Percentiles rank a stretch among this genome's conserved stretches.
phyloP scores from a whole-genome alignment of 1,140 invertebrate species.

The Dreissena rostriformis region DNA sequence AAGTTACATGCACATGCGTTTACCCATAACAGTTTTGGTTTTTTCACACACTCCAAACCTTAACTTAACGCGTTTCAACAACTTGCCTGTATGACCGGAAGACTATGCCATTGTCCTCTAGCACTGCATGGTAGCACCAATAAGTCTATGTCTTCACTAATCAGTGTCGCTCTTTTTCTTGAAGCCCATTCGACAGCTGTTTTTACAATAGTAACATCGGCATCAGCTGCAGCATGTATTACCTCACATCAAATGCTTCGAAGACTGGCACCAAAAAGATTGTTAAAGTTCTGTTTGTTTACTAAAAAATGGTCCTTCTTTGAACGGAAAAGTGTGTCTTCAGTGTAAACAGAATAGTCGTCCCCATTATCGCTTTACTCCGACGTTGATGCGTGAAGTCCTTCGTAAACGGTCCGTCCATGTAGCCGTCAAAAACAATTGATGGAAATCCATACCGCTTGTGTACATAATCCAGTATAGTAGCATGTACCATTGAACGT shows the following conservation, averaged over 20 bases:
- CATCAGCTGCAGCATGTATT: constrained; percentile 17
- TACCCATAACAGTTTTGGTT: not conserved
- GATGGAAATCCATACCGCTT: not conserved
- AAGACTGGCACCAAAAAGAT: not conserved
- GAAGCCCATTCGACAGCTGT: not conserved
- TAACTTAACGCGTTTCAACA: constrained; percentile 6
- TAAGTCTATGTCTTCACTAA: constrained; percentile 39
- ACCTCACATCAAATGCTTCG: not conserved
- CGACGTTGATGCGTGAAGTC: constrained; percentile 15
- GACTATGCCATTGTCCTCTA: not conserved
- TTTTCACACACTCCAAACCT: constrained; percentile 24
- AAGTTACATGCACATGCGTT: not conserved
- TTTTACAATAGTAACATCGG: constrained; percentile 7
- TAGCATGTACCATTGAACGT: constrained; percentile 30
- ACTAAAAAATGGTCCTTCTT: constrained; percentile 53
- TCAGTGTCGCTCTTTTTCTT: not conserved
- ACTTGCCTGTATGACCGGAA: constrained; percentile 16
- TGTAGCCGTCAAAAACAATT: constrained; percentile 24
- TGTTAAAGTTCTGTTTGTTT: constrained; percentile 25
- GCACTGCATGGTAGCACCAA: constrained; percentile 5
- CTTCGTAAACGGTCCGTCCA: constrained; percentile 27
- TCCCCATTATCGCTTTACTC: not conserved
- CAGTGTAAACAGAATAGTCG: no score
- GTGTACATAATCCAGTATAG: not conserved
- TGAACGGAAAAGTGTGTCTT: no score